Evolutionary conservation across 2,888 invertebrate genomes (phyloP), one percentile per base, ranked within the genome.

Genomic region (Adela reaumurella): DNA sequence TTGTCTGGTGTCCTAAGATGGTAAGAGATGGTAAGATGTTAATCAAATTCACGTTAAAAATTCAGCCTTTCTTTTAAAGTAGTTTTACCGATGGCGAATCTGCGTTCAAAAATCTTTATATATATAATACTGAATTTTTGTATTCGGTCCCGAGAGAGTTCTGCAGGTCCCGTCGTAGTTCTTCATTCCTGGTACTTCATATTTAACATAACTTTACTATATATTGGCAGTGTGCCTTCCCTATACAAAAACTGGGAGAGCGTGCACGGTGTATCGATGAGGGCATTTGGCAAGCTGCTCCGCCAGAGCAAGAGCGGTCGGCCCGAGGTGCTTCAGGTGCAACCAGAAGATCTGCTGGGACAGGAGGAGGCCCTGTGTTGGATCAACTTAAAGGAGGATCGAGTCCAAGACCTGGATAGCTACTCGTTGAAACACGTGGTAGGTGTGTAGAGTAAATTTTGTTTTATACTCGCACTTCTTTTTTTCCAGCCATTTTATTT

Each of bases 261-360:
- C 59, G 83, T 93, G n/a, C 73, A 82, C 67, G 95, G 93, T 4
- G 87, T 94, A 20, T 84, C 86, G 55, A 90, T 97, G 90, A 78
- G 77, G 35, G 64, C 71, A 46, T 83, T 90, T 59, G 85, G 83
- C 1, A 69, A 77, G 52, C 78, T 83, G 54, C 81, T 93, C 18
- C 77, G 92, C 19, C 61, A 70, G 47, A 74, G 77, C 52, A 87
- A 87, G 61, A 73, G 80, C 1, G 71, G 74, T 16, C 87, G 86
- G 60, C 92, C 92, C 3, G 85, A 89, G 63, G 83, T 89, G 45
- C 70, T 81, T 53, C 59, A 63, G 1, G 61, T 91, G 29, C 59
- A 73, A 2, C 58, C 74, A 3, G 77, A 84, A 0, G 80, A 88
- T 55, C 61, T 93, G 24, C 65, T 92, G 6, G 82, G 85, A 6